A percentile compares a stretch with the other conserved stretches of the same genome.
phyloP scores from a whole-genome alignment of 1,140 invertebrate species.

The Hylyphantes graminicola region DNA sequence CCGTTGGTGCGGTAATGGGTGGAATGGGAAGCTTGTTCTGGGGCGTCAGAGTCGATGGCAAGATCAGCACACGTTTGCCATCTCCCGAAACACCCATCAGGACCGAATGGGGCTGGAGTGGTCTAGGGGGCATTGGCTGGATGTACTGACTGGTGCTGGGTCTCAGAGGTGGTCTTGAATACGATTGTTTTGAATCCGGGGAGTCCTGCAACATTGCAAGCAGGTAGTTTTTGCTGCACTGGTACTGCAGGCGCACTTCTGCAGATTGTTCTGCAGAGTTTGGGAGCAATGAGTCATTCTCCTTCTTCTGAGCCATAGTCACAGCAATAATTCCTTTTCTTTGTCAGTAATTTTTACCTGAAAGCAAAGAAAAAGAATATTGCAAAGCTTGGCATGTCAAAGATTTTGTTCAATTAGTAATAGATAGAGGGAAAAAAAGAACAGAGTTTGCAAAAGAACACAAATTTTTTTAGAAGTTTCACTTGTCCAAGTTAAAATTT shows the following conservation, averaged over 20 bases:
- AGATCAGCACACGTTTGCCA: not conserved
- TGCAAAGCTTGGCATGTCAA: slow-evolving; percentile 13
- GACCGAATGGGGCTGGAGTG: too few species aligned
- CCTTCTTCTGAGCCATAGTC: not conserved
- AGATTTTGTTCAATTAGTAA: not conserved
- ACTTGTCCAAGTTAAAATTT: too few species aligned
- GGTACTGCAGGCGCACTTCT: slow-evolving; percentile 11
- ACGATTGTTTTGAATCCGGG: not conserved
- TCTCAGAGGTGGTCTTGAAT: too few species aligned
- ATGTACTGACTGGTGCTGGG: too few species aligned
- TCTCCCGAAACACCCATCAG: not conserved
- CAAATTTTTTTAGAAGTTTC: too few species aligned
- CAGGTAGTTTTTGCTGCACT: slow-evolving; percentile 23
- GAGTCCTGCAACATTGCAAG: slow-evolving; percentile 22
- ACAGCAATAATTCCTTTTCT: not conserved
- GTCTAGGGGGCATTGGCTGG: too few species aligned
- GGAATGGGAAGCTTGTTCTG: too few species aligned
- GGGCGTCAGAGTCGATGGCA: not conserved
- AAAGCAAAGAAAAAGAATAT: slow-evolving; percentile 25
- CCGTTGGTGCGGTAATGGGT: too few species aligned
- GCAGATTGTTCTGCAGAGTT: slow-evolving; percentile 15
- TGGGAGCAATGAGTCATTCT: not conserved
- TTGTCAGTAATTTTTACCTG: slow-evolving; percentile 29
- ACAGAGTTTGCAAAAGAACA: too few species aligned
- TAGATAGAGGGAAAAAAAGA: too few species aligned